Evolutionary conservation across 1,140 invertebrate genomes (phyloP).

Genomic region (Eurosta solidaginis): DNA sequence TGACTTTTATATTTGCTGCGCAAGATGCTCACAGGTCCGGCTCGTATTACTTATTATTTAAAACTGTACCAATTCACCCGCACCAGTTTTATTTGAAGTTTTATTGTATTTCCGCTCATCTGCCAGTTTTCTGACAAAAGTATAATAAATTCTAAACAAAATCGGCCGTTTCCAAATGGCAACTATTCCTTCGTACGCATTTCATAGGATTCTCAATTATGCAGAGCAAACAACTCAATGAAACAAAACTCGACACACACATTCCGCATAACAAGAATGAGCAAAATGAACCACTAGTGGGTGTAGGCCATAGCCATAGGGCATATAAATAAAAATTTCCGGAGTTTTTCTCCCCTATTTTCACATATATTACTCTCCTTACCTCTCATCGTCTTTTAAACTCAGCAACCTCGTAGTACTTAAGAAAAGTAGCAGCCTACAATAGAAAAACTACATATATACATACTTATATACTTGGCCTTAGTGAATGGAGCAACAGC

Average conservation of each 20-base stretch:
- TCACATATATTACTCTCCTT: background rate
- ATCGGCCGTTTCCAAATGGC: background rate
- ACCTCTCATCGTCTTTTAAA: too few species aligned
- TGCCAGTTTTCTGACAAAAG: background rate
- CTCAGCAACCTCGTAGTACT: too few species aligned
- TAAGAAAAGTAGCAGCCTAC: too few species aligned
- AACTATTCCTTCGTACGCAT: background rate
- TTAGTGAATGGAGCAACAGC: background rate
- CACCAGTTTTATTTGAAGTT: background rate
- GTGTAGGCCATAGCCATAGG: background rate
- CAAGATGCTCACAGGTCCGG: too few species aligned
- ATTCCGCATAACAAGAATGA: background rate
- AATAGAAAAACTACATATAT: too few species aligned
- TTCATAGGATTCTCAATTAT: background rate
- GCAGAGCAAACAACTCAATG: background rate
- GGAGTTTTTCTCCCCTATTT: background rate
- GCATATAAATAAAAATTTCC: slow-evolving; percentile 19
- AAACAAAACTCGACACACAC: background rate
- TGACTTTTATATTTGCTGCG: too few species aligned
- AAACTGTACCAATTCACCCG: too few species aligned
- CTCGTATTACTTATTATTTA: too few species aligned
- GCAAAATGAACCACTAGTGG: background rate
- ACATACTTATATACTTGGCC: too few species aligned
- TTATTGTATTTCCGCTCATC: background rate
- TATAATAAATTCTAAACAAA: background rate